Percentiles rank a stretch among this genome's conserved stretches.
These are phyloP conservation scores for Empidonax traillii DNA, from an alignment of 2,113 vertebrate species.

Conservation along the genomic window DNA sequence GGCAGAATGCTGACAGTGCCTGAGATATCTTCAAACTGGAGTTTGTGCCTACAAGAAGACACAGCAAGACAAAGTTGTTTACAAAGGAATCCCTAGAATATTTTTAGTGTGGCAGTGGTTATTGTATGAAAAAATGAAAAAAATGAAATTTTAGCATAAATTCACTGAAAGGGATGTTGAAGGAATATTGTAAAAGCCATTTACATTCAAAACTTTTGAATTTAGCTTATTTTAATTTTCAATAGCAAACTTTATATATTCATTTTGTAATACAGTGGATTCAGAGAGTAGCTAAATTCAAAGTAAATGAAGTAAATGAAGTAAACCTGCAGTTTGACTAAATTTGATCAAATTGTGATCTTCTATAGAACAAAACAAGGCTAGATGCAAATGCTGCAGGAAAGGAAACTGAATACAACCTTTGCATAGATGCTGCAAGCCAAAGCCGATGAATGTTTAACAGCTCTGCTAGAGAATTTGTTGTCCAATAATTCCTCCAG, in stretches of 20 bases:
- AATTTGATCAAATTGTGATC: background rate
- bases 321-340: background rate
- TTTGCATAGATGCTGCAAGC: background rate
- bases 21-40: background rate
- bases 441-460: background rate
- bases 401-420: background rate
- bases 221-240: background rate
- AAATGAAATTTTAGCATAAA: background rate
- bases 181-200: background rate
- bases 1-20: background rate
- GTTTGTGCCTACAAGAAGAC: background rate
- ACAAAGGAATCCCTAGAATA: background rate
- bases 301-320: background rate
- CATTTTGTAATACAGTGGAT: background rate
- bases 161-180: background rate
- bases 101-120: accelerated
- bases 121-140: background rate
- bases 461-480: background rate
- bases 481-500: background rate
- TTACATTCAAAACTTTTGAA: background rate
- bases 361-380: background rate
- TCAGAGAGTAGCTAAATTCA: background rate
- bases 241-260: background rate
- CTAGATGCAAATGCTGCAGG: background rate
- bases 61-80: background rate